phyloP scores from a whole-genome alignment of 2,888 invertebrate species.

The Ellobium chinense region DNA sequence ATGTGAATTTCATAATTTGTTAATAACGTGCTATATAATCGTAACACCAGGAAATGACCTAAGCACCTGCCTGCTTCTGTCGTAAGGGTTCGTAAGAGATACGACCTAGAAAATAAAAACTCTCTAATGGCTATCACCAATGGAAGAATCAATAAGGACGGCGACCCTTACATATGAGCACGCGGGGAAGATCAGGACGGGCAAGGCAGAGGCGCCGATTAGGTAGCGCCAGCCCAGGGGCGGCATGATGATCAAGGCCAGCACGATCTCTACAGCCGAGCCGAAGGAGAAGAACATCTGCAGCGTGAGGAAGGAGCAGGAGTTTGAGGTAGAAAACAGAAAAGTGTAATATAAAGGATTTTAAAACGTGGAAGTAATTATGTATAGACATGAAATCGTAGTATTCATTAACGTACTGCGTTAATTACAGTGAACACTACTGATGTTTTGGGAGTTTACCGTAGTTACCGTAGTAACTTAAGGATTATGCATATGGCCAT shows the following conservation, averaged over 20 bases:
- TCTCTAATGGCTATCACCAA: too few species aligned
- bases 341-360: background rate
- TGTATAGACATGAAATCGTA: background rate
- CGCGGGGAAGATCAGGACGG: slow-evolving; percentile 9
- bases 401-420: background rate
- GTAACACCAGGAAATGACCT: too few species aligned
- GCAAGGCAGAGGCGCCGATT: slow-evolving; percentile 6
- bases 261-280: slow-evolving; percentile 11
- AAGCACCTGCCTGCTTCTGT: too few species aligned
- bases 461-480: too few species aligned
- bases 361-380: background rate
- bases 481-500: too few species aligned
- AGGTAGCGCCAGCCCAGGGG: slow-evolving; percentile 33
- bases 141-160: too few species aligned
- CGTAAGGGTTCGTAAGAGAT: too few species aligned
- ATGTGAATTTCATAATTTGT: too few species aligned
- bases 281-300: slow-evolving; percentile 38
- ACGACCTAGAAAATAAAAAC: too few species aligned
- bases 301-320: background rate
- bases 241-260: slow-evolving; percentile 28
- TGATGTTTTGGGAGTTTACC: too few species aligned
- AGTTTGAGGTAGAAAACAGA: background rate
- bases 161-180: slow-evolving; percentile 26
- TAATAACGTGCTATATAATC: too few species aligned
- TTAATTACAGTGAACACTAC: too few species aligned